Conservation (phyloP, 2,888 invertebrate genomes). For the Limnephilus marmoratus region DNA sequence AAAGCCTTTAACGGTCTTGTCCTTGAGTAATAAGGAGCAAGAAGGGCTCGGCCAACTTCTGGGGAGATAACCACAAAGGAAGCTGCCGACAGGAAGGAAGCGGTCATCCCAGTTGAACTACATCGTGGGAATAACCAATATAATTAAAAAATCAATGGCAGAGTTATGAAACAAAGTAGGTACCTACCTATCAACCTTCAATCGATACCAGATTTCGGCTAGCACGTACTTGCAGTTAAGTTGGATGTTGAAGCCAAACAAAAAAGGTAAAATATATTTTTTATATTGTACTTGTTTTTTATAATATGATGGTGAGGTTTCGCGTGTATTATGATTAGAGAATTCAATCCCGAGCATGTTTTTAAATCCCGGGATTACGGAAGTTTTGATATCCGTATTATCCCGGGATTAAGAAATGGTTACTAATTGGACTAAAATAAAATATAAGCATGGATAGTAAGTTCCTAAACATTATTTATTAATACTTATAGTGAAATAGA, state of each 20-base stretch:
- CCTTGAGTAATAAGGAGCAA: slow-evolving; percentile 12
- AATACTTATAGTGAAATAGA: too few relatives aligned
- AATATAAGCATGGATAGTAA: too few relatives aligned
- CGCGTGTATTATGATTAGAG: too few relatives aligned
- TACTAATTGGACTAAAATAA: too few relatives aligned
- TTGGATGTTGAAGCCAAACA: background rate
- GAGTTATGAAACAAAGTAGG: background rate
- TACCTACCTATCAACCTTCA: too few relatives aligned
- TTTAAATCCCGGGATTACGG: too few relatives aligned
- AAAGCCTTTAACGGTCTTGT: slow-evolving; percentile 19
- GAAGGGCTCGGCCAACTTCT: background rate
- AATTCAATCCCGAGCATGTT: too few relatives aligned
- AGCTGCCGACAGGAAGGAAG: slow-evolving; percentile 7
- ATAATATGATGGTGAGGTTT: background rate
- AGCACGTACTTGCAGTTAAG: background rate
- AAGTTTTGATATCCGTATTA: too few relatives aligned
- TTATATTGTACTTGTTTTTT: too few relatives aligned
- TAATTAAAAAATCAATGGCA: background rate
- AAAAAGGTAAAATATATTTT: background rate
- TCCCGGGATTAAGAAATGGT: too few relatives aligned
- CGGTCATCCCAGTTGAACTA: slow-evolving; percentile 19
- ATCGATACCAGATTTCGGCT: background rate
- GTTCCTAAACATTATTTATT: too few relatives aligned
- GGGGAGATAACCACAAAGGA: slow-evolving; percentile 18
- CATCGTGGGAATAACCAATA: slow-evolving; percentile 20